Conservation (phyloP, 2,888 invertebrate genomes). For the Dichetophora obliterata region DNA sequence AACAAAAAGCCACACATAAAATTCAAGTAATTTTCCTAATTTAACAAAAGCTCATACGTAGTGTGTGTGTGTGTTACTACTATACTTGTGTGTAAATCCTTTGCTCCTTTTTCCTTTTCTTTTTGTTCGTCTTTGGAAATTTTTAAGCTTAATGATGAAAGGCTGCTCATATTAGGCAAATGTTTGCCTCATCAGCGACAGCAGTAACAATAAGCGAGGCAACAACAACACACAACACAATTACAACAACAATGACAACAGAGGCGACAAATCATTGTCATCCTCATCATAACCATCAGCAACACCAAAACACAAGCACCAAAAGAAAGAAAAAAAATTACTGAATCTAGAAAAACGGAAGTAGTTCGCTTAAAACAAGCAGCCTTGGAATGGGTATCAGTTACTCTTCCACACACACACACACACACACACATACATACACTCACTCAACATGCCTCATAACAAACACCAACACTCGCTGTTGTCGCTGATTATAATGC, state of each 20-base stretch:
- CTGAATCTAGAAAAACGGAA: no score
- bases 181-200: constrained; percentile 9
- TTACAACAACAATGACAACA: not conserved
- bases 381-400: not conserved
- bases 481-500: no score
- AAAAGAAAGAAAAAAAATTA: no score
- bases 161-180: not conserved
- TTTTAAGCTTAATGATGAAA: constrained; percentile 3
- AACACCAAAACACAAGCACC: not conserved
- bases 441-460: not conserved
- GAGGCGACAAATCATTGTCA: constrained; percentile 11
- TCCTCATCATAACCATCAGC: constrained; percentile 15
- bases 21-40: no score
- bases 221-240: not conserved
- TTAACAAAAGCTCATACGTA: no score
- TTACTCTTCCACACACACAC: not conserved
- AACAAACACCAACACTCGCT: not conserved
- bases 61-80: no score
- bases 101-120: not conserved
- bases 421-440: not conserved
- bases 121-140: not conserved
- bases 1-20: no score
- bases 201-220: not conserved
- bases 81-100: no score
- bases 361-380: no score